phyloP scores from a whole-genome alignment of 1,140 invertebrate species.

The Euborellia annulipes region DNA sequence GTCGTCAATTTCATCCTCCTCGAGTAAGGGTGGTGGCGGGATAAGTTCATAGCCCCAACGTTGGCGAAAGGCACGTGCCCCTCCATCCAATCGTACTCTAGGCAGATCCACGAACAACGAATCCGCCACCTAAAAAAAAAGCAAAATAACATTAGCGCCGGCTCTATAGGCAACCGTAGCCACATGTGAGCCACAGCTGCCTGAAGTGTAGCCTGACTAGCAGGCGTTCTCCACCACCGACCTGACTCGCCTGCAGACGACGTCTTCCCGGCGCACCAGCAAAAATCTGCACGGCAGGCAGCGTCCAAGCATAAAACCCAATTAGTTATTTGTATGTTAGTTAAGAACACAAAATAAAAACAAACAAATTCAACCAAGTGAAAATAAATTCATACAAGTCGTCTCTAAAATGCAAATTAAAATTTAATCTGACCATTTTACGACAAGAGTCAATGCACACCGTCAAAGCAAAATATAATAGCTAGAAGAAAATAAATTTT shows the following conservation, averaged over 20 bases:
- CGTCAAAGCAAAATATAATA: too few relatives aligned
- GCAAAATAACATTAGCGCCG: too few relatives aligned
- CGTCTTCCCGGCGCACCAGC: conserved; percentile 9
- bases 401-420: too few relatives aligned
- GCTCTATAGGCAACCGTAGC: neutral
- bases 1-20: conserved; percentile 40
- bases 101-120: conserved; percentile 45
- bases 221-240: neutral
- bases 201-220: too few relatives aligned
- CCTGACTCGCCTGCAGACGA: neutral
- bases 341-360: too few relatives aligned
- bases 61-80: conserved; percentile 38
- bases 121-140: conserved; percentile 34
- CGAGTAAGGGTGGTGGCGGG: conserved; percentile 47
- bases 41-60: conserved; percentile 46
- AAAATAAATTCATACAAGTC: too few relatives aligned
- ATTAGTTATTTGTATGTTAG: too few relatives aligned
- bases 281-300: conserved; percentile 12
- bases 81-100: conserved; percentile 49
- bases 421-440: too few relatives aligned
- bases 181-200: neutral
- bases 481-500: too few relatives aligned
- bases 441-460: too few relatives aligned
- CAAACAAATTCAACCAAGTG: too few relatives aligned
- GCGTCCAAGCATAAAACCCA: too few relatives aligned